A percentile compares a stretch with the other conserved stretches of the same genome.
Conservation (phyloP, 2,113 vertebrate genomes). For the Nerophis lumbriciformis region DNA sequence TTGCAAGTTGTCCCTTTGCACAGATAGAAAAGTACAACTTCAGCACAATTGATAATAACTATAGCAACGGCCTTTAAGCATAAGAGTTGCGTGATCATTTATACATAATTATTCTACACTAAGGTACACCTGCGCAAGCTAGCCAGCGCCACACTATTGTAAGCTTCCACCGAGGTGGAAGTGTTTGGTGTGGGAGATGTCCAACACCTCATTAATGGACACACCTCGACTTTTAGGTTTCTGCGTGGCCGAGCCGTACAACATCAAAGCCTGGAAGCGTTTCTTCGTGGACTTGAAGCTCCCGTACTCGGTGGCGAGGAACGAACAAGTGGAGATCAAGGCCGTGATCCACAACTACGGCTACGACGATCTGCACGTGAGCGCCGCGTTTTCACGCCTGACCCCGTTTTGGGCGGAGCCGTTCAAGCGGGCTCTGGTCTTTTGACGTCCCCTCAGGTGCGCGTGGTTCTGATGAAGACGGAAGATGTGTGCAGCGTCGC, state of each 20-base stretch:
- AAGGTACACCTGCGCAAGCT: too few relatives aligned
- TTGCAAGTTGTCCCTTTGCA: too few relatives aligned
- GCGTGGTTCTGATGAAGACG: conserved; percentile 71
- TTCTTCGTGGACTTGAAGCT: conserved; percentile 75
- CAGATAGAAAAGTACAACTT: too few relatives aligned
- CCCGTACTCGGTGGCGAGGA: conserved; percentile 69
- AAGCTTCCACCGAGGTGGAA: too few relatives aligned
- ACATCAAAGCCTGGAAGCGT: conserved; percentile 50
- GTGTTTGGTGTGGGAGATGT: too few relatives aligned
- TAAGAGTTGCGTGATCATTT: too few relatives aligned
- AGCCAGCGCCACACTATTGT: too few relatives aligned
- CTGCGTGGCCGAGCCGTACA: conserved; percentile 71
- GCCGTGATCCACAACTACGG: conserved; percentile 71
- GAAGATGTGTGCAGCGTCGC: conserved; percentile 70
- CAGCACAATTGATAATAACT: too few relatives aligned
- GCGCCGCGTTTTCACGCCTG: neutral
- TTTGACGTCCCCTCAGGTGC: conserved; percentile 53
- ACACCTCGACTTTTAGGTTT: conserved; percentile 53
- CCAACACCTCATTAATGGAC: too few relatives aligned
- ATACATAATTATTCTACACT: too few relatives aligned
- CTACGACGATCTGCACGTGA: conserved; percentile 48
- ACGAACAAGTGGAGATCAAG: conserved; percentile 73
- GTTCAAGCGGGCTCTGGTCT: neutral
- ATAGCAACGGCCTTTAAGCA: too few relatives aligned
- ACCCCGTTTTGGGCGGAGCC: neutral